Conservation (phyloP, 1,140 invertebrate genomes). For the Papilio xuthus region DNA sequence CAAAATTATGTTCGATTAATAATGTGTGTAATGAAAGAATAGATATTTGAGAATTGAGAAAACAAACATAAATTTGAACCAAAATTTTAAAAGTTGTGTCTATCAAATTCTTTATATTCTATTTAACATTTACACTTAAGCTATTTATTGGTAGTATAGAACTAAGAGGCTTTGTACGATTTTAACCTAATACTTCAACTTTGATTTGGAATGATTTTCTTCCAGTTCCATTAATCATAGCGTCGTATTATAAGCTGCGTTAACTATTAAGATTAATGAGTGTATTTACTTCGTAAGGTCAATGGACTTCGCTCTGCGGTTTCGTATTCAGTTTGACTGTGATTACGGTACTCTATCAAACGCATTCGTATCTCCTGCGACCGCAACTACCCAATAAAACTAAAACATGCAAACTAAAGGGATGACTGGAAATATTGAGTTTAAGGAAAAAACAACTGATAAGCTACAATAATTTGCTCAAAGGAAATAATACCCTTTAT, state of each 20-base stretch:
- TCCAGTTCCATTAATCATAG: slow-evolving; percentile 28
- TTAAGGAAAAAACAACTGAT: slow-evolving; percentile 27
- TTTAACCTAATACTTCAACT: background rate
- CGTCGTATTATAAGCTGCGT: background rate
- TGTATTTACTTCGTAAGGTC: slow-evolving; percentile 52
- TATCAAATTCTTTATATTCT: no score
- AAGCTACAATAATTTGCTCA: background rate
- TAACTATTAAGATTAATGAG: slow-evolving; percentile 48
- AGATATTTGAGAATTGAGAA: no score
- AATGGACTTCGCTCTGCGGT: slow-evolving; percentile 50
- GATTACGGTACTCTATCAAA: slow-evolving; percentile 50
- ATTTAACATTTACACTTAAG: background rate
- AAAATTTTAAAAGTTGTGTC: no score
- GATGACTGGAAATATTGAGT: slow-evolving; percentile 4
- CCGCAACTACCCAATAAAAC: slow-evolving; percentile 23
- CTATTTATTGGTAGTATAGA: background rate
- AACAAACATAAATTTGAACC: no score
- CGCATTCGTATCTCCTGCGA: slow-evolving; percentile 26
- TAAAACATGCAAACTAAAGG: background rate
- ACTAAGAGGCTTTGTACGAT: background rate
- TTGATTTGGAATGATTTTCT: background rate
- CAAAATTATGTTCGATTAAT: no score
- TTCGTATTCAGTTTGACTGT: slow-evolving; percentile 44
- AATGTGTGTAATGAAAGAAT: no score
- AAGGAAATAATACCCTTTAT: background rate